Evolutionary conservation across 2,113 vertebrate genomes (phyloP).

Genomic region (Oxygymnocypris stewartii): DNA sequence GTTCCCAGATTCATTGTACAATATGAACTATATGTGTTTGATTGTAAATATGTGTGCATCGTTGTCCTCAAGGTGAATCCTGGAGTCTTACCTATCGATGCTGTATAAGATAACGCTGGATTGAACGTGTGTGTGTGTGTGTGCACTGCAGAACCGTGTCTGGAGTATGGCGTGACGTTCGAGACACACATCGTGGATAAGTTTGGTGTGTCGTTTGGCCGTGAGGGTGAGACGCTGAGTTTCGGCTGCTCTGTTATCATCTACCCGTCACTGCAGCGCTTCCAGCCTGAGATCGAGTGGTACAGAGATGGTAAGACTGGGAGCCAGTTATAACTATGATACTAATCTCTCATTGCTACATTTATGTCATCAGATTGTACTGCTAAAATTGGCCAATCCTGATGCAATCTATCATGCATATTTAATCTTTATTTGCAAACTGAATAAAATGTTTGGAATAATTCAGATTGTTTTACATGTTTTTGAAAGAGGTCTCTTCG

Average conservation of each 20-base stretch:
- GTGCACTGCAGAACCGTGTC: constrained; percentile 65
- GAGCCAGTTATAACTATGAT: background rate
- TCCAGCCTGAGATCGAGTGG: constrained; percentile 94
- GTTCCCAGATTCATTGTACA: background rate
- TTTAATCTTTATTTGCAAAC: background rate
- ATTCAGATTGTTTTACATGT: too few relatives aligned
- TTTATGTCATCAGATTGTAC: background rate
- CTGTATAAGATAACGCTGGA: background rate
- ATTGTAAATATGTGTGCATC: background rate
- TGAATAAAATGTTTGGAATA: background rate
- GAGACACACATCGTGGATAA: constrained; percentile 91
- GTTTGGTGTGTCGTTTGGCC: constrained; percentile 93
- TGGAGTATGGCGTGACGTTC: constrained; percentile 90
- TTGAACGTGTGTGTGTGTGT: background rate
- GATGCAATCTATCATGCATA: background rate
- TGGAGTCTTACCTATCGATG: background rate
- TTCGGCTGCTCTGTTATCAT: constrained; percentile 93
- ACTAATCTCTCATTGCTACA: background rate
- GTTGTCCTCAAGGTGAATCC: background rate
- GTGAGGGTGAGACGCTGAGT: constrained; percentile 95
- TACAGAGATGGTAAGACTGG: constrained; percentile 86
- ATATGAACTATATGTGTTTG: background rate
- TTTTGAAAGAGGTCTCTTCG: background rate
- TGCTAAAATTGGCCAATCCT: background rate
- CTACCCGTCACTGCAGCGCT: constrained; percentile 87